These are phyloP conservation scores for Carabus problematicus DNA, from an alignment of 2,888 invertebrate genomes.

Conservation along the genomic window DNA sequence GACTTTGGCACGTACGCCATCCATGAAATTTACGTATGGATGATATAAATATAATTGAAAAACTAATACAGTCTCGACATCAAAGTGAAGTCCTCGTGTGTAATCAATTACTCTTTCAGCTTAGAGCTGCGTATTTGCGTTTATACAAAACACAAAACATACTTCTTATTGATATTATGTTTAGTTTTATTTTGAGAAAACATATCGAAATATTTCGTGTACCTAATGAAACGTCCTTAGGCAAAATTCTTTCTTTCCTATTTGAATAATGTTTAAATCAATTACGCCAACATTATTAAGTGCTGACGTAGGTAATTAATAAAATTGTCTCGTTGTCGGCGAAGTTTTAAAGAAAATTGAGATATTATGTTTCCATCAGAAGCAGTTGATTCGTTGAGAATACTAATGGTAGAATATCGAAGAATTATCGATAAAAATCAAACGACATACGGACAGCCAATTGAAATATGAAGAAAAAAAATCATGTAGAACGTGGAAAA, in stretches of 20 bases:
- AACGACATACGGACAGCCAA: slow-evolving; percentile 4
- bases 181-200: too few species aligned
- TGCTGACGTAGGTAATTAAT: slow-evolving; percentile 12
- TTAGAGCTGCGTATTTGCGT: background rate
- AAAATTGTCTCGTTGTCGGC: slow-evolving; percentile 19
- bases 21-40: slow-evolving; percentile 18
- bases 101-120: background rate
- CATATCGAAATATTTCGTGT: too few species aligned
- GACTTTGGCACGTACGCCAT: slow-evolving; percentile 21
- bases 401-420: slow-evolving; percentile 3
- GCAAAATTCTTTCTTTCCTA: too few species aligned
- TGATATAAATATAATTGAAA: slow-evolving; percentile 32
- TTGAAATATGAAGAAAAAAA: background rate
- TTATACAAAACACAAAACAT: too few species aligned
- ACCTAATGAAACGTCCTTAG: too few species aligned
- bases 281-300: background rate
- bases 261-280: background rate
- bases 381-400: background rate
- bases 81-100: background rate
- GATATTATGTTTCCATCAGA: slow-evolving; percentile 19
- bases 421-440: background rate
- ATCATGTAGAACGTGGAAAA: slow-evolving; percentile 1
- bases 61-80: background rate
- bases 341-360: slow-evolving; percentile 28
- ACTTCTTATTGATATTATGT: too few species aligned